These are phyloP conservation scores for Mirza zaza DNA, from an alignment of 2,113 vertebrate genomes.

Conservation along the genomic window DNA sequence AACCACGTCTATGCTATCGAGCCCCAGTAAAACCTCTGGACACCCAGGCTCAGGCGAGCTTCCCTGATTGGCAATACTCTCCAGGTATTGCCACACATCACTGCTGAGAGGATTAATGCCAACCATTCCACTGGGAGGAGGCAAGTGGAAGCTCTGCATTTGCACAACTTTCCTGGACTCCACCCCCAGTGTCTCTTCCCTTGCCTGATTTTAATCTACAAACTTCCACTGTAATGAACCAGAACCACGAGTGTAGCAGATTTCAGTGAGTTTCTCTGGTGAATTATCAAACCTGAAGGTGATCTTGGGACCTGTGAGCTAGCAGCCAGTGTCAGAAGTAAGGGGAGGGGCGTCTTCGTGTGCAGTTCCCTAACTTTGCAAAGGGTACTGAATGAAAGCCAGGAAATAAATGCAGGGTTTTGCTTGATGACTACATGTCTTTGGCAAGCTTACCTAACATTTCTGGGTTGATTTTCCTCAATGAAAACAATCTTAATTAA, in stretches of 20 bases:
- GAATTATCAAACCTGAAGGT: not conserved
- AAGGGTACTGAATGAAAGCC: not conserved
- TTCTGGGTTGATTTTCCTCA: conserved; percentile 2
- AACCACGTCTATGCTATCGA: not conserved
- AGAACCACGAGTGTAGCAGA: not conserved
- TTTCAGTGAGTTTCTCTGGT: not conserved
- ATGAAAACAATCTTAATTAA: not conserved
- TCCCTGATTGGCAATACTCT: not conserved
- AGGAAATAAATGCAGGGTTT: not conserved
- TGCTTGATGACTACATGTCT: not conserved
- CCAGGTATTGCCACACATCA: no score
- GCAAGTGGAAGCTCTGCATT: not conserved
- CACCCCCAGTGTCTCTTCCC: not conserved
- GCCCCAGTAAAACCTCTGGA: not conserved
- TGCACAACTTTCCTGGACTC: not conserved
- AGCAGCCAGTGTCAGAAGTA: not conserved
- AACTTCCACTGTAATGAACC: not conserved
- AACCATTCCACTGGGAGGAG: not conserved
- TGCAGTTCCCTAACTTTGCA: not conserved
- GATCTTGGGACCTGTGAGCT: not conserved
- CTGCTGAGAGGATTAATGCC: not conserved
- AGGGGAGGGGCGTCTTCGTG: not conserved
- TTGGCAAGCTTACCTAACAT: not conserved
- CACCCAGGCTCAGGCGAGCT: not conserved
- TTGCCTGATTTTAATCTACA: not conserved